These are phyloP conservation scores for Thereva nobilitata DNA, from an alignment of 2,888 invertebrate genomes.

Conservation along the genomic window DNA sequence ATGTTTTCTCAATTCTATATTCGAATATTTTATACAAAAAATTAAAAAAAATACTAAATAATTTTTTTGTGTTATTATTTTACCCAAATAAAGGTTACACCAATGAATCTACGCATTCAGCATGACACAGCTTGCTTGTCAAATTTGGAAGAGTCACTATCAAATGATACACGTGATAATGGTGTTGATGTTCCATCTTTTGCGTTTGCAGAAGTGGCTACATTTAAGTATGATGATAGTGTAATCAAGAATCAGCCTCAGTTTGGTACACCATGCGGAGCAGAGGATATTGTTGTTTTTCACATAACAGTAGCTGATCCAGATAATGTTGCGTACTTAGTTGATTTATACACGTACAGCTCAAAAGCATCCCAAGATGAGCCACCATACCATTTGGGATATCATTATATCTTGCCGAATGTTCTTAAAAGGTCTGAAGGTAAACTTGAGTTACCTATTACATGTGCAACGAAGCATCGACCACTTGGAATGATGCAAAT, in stretches of 20 bases:
- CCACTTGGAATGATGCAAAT: slow-evolving; percentile 79
- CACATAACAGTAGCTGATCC: slow-evolving; percentile 76
- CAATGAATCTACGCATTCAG: slow-evolving; percentile 67
- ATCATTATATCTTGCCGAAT: slow-evolving; percentile 86
- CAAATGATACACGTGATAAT: slow-evolving; percentile 66
- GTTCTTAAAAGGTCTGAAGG: slow-evolving; percentile 80
- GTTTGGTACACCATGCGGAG: slow-evolving; percentile 77
- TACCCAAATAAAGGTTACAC: slow-evolving; percentile 62
- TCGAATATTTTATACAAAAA: background rate
- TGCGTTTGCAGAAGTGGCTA: slow-evolving; percentile 67
- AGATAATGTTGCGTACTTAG: slow-evolving; percentile 76
- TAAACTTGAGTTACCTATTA: slow-evolving; percentile 79
- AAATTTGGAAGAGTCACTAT: slow-evolving; percentile 66
- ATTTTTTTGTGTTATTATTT: slow-evolving; percentile 1
- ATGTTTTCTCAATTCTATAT: slow-evolving; percentile 44
- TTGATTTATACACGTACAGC: slow-evolving; percentile 82
- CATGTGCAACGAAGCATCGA: slow-evolving; percentile 80
- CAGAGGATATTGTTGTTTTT: slow-evolving; percentile 77
- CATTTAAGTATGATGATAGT: slow-evolving; percentile 70
- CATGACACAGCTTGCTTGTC: slow-evolving; percentile 48
- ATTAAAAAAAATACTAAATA: background rate
- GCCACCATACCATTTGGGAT: slow-evolving; percentile 84
- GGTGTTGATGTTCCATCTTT: slow-evolving; percentile 60
- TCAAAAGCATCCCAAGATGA: slow-evolving; percentile 67
- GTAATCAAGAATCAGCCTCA: slow-evolving; percentile 73